Conservation (phyloP, 2,888 invertebrate genomes). For the Pristionchus arcanus region DNA sequence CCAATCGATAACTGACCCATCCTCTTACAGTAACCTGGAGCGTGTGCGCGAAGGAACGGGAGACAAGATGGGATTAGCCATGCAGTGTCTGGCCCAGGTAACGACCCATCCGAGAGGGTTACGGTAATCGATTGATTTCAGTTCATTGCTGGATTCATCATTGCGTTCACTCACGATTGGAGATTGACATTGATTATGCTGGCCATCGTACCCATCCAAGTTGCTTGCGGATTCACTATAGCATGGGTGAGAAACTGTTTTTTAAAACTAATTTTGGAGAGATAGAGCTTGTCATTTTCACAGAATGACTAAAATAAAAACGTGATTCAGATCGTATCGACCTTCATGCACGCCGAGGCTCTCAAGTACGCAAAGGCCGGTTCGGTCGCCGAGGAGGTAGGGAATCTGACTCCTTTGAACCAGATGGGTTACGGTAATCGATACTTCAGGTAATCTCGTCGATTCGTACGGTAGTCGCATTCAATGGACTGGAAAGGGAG, state of each 20-base stretch:
- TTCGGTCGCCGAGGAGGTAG: constrained; percentile 78
- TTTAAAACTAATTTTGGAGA: too few species aligned
- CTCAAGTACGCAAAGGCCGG: constrained; percentile 76
- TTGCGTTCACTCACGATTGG: constrained; percentile 79
- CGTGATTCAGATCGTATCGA: constrained; percentile 80
- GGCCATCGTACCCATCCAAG: constrained; percentile 77
- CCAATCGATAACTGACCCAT: neutral
- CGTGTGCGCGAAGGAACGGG: constrained; percentile 78
- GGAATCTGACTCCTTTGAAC: constrained; percentile 44
- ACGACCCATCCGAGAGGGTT: neutral
- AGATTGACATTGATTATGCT: constrained; percentile 78
- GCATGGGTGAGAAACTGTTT: constrained; percentile 64
- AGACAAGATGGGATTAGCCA: constrained; percentile 77
- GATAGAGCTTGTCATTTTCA: too few species aligned
- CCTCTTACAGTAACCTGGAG: constrained; percentile 74
- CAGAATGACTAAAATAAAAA: too few species aligned
- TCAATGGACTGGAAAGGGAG: constrained; percentile 78
- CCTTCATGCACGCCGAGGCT: constrained; percentile 81
- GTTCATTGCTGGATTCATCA: constrained; percentile 74
- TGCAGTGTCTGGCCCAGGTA: constrained; percentile 69
- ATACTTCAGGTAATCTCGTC: constrained; percentile 70
- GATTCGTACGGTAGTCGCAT: constrained; percentile 78
- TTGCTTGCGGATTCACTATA: constrained; percentile 72
- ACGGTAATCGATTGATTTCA: constrained; percentile 53
- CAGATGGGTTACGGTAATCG: neutral